phyloP scores from a whole-genome alignment of 1,140 invertebrate genomes.

The Calosoma granatense region DNA sequence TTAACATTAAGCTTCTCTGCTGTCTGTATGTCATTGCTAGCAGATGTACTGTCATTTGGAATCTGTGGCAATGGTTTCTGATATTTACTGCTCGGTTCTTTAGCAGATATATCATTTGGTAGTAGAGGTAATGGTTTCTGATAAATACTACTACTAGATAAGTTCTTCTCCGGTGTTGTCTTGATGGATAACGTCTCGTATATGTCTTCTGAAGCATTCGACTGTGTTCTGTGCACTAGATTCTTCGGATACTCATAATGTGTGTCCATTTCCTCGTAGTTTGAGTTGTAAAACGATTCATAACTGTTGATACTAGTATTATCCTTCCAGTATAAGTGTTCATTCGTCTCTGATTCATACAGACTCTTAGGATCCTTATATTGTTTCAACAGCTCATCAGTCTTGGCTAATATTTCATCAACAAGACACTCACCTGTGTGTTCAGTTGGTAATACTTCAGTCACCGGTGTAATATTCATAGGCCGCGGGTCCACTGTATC shows the following conservation, averaged over 20 bases:
- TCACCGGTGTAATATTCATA: constrained; percentile 5
- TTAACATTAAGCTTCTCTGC: too few relatives aligned
- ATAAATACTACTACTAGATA: background rate
- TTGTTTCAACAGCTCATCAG: constrained; percentile 21
- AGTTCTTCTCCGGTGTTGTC: constrained; percentile 9
- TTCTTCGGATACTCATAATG: constrained; percentile 17
- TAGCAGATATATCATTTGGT: too few relatives aligned
- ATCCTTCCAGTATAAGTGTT: background rate
- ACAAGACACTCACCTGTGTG: constrained; percentile 17
- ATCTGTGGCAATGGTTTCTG: too few relatives aligned
- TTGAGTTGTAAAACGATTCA: constrained; percentile 23
- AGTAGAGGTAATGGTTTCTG: too few relatives aligned
- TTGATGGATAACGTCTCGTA: constrained; percentile 27
- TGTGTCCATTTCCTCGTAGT: constrained; percentile 26
- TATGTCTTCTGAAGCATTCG: constrained; percentile 24
- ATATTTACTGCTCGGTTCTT: too few relatives aligned
- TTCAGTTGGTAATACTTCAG: background rate
- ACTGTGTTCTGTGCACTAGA: background rate
- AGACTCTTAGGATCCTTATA: background rate
- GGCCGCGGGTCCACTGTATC: constrained; percentile 17
- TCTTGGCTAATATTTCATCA: constrained; percentile 28
- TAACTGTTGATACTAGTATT: constrained; percentile 6
- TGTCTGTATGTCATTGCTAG: too few relatives aligned
- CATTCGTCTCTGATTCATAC: background rate
- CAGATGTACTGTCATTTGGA: too few relatives aligned